Evolutionary conservation across 2,113 vertebrate genomes (phyloP), one percentile per base, ranked within the genome.

Genomic region (Psilopogon haemacephalus): DNA sequence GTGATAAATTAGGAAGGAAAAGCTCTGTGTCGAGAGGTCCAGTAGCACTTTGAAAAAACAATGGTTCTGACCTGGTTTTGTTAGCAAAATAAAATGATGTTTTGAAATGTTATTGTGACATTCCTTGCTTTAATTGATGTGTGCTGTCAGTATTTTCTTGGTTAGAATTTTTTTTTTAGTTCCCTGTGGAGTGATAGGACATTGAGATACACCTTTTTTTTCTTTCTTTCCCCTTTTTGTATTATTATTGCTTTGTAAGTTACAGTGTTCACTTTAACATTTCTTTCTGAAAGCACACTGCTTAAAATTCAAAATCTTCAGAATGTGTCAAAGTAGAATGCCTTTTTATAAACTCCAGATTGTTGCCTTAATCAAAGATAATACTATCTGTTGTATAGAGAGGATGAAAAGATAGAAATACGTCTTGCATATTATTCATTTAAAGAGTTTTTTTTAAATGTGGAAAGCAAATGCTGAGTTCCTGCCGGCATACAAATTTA

Each of bases 41-140:
- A 81, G 0, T 90, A 80, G 44, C 77, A 74, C 50, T 65, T 80
- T 77, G 55, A 71, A 60, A 83, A 89, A 81, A 2, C 5, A 28
- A 71, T 76, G 32, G 56, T 94, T 87, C 63, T 85, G 35, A 82
- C 88, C 75, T 86, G 21, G 0, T 88, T 95, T 86, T 88, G 16
- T 71, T 93, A 74, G 65, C 40, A 14, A 89, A 91, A 81, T 86
- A 74, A 92, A 81, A 62, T 79, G 2, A 21, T 69, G 59, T 80
- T 76, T 91, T 93, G 94, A 84, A 90, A 88, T 93, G 87, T 73
- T 94, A 23, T 24, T 89, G 83, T 95, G 89, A 86, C 65, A 58
- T 95, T 87, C 3, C 3, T 89, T 95, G 70, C 38, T 95, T 77
- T 94, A 93, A 75, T 60, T 78, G 65, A 59, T 94, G 64, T 88